Percentiles rank a stretch among this genome's conserved stretches.
phyloP scores from a whole-genome alignment of 37 sponge, comb jelly and placozoan genomes.

The Tethya wilhelma region DNA sequence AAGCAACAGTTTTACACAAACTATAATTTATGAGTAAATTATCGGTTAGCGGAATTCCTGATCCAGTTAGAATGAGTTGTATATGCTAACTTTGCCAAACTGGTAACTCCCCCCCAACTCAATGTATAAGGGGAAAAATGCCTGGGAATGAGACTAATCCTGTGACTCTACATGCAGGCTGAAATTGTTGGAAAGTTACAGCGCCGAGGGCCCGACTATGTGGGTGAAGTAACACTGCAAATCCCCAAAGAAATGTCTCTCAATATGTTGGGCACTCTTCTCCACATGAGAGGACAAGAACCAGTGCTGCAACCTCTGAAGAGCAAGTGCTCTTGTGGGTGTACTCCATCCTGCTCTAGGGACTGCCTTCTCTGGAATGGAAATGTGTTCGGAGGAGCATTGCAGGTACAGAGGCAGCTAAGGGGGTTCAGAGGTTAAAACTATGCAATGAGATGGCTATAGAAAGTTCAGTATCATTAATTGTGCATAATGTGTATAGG shows the following conservation, averaged over 20 bases:
- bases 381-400: constrained; percentile 81
- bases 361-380: constrained; percentile 89
- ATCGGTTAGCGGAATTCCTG: too few relatives aligned
- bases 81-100: too few relatives aligned
- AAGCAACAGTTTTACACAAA: too few relatives aligned
- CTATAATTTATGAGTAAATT: too few relatives aligned
- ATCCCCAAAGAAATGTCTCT: constrained; percentile 20
- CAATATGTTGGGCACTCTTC: constrained; percentile 60
- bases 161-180: constrained; percentile 30
- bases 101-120: too few relatives aligned
- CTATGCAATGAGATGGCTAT: too few relatives aligned
- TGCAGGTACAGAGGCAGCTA: constrained; percentile 32
- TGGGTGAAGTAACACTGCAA: constrained; percentile 14
- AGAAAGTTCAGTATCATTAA: too few relatives aligned
- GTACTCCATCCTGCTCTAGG: background rate
- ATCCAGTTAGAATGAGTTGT: too few relatives aligned
- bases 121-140: too few relatives aligned
- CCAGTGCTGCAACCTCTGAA: constrained; percentile 4
- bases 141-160: too few relatives aligned
- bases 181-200: constrained; percentile 4
- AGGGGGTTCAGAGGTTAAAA: too few relatives aligned
- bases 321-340: background rate
- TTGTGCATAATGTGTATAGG: too few relatives aligned
- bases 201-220: constrained; percentile 53
- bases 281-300: constrained; percentile 72